A percentile compares a stretch with the other conserved stretches of the same genome.
Evolutionary conservation across 2,113 vertebrate species (phyloP).

Genomic region (Murina feae): DNA sequence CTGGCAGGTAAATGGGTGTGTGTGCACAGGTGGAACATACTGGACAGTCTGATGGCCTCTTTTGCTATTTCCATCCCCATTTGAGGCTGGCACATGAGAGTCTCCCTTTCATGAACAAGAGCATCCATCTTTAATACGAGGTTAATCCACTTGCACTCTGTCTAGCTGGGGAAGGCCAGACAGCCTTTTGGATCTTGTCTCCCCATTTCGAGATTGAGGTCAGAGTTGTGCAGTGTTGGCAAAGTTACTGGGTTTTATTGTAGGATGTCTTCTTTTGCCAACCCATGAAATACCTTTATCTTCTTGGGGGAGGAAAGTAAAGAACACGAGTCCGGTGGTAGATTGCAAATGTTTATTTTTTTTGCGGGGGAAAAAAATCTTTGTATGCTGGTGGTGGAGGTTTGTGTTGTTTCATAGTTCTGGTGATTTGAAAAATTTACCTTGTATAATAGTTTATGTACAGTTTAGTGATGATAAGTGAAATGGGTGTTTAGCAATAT

Average conservation of each 20-base stretch:
- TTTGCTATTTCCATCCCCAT: background rate
- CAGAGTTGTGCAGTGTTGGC: background rate
- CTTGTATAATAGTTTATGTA: background rate
- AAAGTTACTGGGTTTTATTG: background rate
- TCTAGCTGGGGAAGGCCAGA: constrained; percentile 64
- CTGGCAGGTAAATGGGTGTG: constrained; percentile 44
- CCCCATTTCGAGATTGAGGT: background rate
- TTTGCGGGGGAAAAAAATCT: background rate
- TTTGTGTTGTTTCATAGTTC: background rate
- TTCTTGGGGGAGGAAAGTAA: background rate
- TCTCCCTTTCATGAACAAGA: constrained; percentile 48
- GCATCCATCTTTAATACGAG: constrained; percentile 65
- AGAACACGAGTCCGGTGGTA: background rate
- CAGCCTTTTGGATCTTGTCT: constrained; percentile 69
- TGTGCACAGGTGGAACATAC: background rate
- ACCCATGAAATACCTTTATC: background rate
- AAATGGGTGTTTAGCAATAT: background rate
- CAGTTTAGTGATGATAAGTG: background rate
- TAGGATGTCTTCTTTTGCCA: background rate
- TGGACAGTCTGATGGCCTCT: background rate
- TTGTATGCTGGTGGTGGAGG: background rate
- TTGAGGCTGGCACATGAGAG: constrained; percentile 56
- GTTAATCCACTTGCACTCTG: constrained; percentile 60
- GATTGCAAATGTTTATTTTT: background rate
- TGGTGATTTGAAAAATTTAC: background rate